phyloP scores from a whole-genome alignment of 2,797 vertebrate genomes.

The Pseudochaenichthys georgianus region DNA sequence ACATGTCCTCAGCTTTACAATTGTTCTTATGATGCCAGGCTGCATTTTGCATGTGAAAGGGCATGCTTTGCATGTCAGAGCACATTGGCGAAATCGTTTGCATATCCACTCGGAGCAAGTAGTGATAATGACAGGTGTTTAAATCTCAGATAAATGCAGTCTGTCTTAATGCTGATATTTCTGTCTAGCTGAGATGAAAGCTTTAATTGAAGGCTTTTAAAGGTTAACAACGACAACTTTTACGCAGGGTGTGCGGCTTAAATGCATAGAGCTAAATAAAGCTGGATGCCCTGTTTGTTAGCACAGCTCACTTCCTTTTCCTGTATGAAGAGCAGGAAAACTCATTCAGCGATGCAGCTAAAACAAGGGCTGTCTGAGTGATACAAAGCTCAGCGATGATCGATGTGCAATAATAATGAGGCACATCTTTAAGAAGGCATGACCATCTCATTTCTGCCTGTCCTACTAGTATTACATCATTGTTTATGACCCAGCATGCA shows the following conservation, averaged over 20 bases:
- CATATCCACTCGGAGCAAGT: conserved; percentile 61
- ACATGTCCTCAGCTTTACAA: conserved; percentile 5
- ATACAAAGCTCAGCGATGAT: conserved; percentile 53
- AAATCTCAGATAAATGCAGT: conserved; percentile 11
- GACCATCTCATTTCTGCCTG: not conserved
- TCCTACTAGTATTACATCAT: not conserved
- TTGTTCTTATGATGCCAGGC: not conserved
- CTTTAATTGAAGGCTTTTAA: conserved; percentile 24
- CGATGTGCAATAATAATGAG: conserved; percentile 63
- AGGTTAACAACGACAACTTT: conserved; percentile 7
- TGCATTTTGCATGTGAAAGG: conserved; percentile 63
- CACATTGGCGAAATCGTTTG: conserved; percentile 53
- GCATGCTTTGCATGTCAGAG: conserved; percentile 68
- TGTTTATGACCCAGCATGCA: not conserved
- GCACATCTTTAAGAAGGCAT: conserved; percentile 61
- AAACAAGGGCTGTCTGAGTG: conserved; percentile 51
- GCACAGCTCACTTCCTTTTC: conserved; percentile 86
- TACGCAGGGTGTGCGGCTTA: not conserved
- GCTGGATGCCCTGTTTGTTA: conserved; percentile 66
- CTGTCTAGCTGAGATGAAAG: conserved; percentile 22
- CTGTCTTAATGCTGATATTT: conserved; percentile 19
- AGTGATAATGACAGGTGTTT: conserved; percentile 27
- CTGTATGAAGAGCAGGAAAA: conserved; percentile 79
- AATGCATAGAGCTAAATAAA: conserved; percentile 54
- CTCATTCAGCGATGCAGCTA: conserved; percentile 79